Conservation (phyloP, 2,888 invertebrate species). For the Harpalus rubripes region DNA sequence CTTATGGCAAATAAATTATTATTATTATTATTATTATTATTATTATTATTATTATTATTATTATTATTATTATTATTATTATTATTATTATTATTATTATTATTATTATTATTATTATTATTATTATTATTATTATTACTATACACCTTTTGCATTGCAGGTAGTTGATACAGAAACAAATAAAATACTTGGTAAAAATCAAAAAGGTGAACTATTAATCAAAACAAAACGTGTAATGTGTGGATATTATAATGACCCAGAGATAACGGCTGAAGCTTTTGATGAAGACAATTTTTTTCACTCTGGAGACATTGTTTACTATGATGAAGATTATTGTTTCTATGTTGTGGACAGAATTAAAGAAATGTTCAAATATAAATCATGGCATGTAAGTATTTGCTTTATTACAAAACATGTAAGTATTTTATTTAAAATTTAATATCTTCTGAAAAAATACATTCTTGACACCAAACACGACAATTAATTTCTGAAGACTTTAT, state of each 20-base stretch:
- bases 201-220: constrained; percentile 41
- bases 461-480: too few species aligned
- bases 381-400: constrained; percentile 71
- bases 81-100: too few species aligned
- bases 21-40: too few species aligned
- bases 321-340: constrained; percentile 72
- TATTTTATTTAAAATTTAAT: too few species aligned
- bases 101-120: too few species aligned
- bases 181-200: constrained; percentile 9
- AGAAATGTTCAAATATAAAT: constrained; percentile 73
- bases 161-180: constrained; percentile 56
- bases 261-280: constrained; percentile 63
- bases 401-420: background rate
- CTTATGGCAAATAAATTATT: too few species aligned
- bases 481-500: too few species aligned
- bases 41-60: too few species aligned
- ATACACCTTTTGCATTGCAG: background rate
- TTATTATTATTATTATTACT: too few species aligned
- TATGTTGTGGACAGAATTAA: constrained; percentile 72
- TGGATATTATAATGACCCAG: constrained; percentile 68
- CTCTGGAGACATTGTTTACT: constrained; percentile 73
- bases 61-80: too few species aligned
- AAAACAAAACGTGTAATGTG: constrained; percentile 62
- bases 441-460: too few species aligned
- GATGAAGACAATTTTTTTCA: constrained; percentile 72